Conservation (phyloP, 2,113 vertebrate species). For the Gnathonemus longibarbis region DNA sequence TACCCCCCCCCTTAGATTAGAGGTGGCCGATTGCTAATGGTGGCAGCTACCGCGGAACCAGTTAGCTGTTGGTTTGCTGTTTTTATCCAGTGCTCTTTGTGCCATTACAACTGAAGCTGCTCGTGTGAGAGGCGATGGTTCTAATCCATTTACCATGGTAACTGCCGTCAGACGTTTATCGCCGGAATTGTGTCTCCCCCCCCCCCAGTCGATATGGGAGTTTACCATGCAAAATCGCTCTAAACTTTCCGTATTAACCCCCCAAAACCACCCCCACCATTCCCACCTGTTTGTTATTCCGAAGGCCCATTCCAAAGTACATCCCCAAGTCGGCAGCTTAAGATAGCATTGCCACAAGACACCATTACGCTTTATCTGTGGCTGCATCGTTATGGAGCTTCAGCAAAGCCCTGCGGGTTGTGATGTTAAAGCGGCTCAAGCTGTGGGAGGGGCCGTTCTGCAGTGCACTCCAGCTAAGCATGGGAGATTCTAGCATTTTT, state of each 20-base stretch:
- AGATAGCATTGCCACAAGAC: not conserved
- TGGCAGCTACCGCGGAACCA: not conserved
- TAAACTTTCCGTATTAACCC: not conserved
- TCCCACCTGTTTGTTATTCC: not conserved
- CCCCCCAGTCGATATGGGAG: not conserved
- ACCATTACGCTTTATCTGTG: not conserved
- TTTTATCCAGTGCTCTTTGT: not conserved
- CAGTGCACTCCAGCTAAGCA: not conserved
- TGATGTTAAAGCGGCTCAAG: not conserved
- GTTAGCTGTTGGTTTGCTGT: not conserved
- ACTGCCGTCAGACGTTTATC: not conserved
- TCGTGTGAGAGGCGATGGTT: not conserved
- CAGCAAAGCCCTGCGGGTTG: not conserved
- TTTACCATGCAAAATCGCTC: not conserved
- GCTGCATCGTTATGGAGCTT: not conserved
- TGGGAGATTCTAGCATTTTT: not conserved
- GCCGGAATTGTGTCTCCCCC: not conserved
- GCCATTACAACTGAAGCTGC: not conserved
- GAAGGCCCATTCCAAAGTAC: not conserved
- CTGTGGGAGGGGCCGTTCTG: not conserved
- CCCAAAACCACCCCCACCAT: not conserved
- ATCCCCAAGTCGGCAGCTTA: not conserved
- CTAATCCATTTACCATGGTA: not conserved
- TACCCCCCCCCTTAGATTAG: not conserved
- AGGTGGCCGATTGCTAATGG: not conserved